phyloP scores from a whole-genome alignment of 2,797 vertebrate genomes.

The Syndactyla subalaris region DNA sequence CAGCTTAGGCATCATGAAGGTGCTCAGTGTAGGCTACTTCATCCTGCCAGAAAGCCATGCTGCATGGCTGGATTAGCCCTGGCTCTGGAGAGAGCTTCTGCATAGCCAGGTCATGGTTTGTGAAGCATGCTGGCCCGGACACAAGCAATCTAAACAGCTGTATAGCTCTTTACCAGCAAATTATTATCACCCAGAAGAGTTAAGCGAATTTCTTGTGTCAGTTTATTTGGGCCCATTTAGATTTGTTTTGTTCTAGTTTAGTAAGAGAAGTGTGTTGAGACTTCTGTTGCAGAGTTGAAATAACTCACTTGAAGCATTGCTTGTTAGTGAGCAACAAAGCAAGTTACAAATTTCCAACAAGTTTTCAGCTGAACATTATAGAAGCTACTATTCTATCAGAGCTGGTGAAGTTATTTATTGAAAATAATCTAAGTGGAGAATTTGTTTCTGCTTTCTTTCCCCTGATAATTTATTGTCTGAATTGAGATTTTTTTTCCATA shows the following conservation, averaged over 20 bases:
- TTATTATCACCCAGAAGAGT: background rate
- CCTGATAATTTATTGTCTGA: background rate
- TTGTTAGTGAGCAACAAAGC: fast-evolving
- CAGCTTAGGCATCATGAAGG: background rate
- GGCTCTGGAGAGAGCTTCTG: background rate
- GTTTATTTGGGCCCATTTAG: background rate
- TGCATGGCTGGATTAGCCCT: background rate
- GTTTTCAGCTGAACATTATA: background rate
- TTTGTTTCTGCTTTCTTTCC: background rate
- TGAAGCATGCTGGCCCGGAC: background rate
- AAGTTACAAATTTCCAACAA: background rate
- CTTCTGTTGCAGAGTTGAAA: background rate
- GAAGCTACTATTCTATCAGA: background rate
- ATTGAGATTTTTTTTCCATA: background rate
- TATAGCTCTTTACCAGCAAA: background rate
- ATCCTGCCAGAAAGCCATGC: background rate
- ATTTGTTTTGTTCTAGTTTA: background rate
- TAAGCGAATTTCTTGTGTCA: background rate
- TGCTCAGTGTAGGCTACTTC: background rate
- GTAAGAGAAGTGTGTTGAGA: background rate
- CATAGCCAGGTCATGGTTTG: fast-evolving
- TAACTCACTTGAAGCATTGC: background rate
- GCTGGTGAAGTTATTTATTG: background rate
- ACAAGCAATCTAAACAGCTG: background rate
- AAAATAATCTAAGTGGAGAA: background rate